Conservation (phyloP, 92 coral and sea anemone species). For the Phymanthus crucifer region DNA sequence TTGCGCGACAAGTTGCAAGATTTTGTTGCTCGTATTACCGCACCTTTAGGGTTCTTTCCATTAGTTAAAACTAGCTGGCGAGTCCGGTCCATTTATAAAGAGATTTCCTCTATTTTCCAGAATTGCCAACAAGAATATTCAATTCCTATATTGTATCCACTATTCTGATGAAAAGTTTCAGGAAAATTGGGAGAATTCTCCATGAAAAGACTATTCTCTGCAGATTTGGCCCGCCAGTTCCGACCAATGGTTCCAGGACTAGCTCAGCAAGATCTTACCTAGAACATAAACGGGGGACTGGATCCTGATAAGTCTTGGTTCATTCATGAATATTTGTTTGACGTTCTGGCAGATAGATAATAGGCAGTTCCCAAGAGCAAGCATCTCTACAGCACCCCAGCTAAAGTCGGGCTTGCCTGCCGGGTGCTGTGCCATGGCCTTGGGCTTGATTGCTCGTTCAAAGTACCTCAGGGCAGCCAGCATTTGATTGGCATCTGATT, state of each 20-base stretch:
- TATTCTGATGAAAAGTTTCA: no score
- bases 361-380: constrained; percentile 69
- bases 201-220: no score
- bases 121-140: neutral
- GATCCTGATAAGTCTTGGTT: constrained; percentile 70
- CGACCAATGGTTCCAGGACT: neutral
- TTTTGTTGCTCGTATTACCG: no score
- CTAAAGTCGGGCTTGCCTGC: constrained; percentile 41
- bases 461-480: constrained; percentile 80
- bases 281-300: constrained; percentile 82
- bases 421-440: neutral
- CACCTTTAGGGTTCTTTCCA: no score
- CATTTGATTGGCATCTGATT: constrained; percentile 94
- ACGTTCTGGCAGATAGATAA: constrained; percentile 69
- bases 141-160: no score
- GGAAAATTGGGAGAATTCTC: no score
- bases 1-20: no score
- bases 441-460: constrained; percentile 72
- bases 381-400: constrained; percentile 91
- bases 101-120: no score
- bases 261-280: constrained; percentile 44
- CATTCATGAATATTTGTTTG: constrained; percentile 58
- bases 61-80: no score
- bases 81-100: no score
- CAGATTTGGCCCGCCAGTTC: no score